phyloP scores from a whole-genome alignment of 1,140 invertebrate species.

The Ectropis grisescens region DNA sequence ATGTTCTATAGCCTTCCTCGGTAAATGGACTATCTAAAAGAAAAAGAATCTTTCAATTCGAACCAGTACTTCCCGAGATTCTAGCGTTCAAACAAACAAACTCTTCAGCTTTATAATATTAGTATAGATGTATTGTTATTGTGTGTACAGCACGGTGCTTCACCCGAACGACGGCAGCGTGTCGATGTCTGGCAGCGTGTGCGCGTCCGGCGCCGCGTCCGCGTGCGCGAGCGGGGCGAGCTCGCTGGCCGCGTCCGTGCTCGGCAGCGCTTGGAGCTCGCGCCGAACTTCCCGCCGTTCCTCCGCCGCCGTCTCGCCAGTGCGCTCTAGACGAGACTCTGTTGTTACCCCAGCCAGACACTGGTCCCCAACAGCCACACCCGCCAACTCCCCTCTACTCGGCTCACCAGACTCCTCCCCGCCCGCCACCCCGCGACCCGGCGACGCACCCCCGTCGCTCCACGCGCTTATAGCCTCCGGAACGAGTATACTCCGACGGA shows the following conservation, averaged over 20 bases:
- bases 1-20: too few species aligned
- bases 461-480: conserved; percentile 79
- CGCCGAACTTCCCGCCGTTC: conserved; percentile 70
- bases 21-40: too few species aligned
- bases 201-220: conserved; percentile 71
- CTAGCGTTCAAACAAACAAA: too few species aligned
- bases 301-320: conserved; percentile 74
- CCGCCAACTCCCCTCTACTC: conserved; percentile 65
- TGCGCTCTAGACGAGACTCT: conserved; percentile 45
- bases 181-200: too few species aligned
- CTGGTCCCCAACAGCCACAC: conserved; percentile 70
- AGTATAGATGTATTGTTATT: too few species aligned
- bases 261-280: conserved; percentile 66
- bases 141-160: conserved; percentile 84
- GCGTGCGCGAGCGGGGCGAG: conserved; percentile 70
- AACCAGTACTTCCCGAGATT: too few species aligned
- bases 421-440: conserved; percentile 85
- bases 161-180: conserved; percentile 90
- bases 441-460: conserved; percentile 72
- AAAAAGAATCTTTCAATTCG: too few species aligned
- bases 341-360: conserved; percentile 72
- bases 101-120: too few species aligned
- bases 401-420: conserved; percentile 76
- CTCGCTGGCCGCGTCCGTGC: conserved; percentile 72
- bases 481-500: conserved; percentile 81